phyloP scores from a whole-genome alignment of 2,888 invertebrate genomes.

The Drosophila siamana region DNA sequence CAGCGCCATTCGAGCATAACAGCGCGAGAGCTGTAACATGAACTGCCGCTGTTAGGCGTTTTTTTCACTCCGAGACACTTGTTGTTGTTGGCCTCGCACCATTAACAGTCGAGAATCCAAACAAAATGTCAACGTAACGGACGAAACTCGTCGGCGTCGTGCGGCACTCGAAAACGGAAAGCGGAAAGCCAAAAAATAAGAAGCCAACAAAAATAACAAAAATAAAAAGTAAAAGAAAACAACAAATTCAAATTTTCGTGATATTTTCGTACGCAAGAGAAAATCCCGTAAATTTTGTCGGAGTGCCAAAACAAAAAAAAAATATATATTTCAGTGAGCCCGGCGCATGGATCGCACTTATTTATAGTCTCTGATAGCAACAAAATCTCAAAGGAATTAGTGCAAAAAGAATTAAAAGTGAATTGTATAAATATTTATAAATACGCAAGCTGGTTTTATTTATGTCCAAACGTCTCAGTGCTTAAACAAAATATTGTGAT shows the following conservation, averaged over 20 bases:
- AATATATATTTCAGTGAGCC: constrained; percentile 40
- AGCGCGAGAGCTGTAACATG: constrained; percentile 20
- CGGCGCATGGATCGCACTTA: constrained; percentile 48
- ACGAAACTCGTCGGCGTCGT: constrained; percentile 61
- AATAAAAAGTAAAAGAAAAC: not conserved
- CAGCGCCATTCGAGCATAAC: constrained; percentile 38
- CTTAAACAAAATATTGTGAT: constrained; percentile 29
- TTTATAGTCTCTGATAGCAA: constrained; percentile 44
- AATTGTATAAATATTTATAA: constrained; percentile 34
- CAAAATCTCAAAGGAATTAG: constrained; percentile 30
- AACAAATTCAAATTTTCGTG: constrained; percentile 28
- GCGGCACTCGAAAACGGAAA: constrained; percentile 34
- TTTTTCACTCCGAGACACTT: constrained; percentile 38
- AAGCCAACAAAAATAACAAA: not conserved
- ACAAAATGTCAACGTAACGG: constrained; percentile 76
- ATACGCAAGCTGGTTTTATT: constrained; percentile 15
- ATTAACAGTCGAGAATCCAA: constrained; percentile 73
- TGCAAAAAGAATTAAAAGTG: constrained; percentile 40
- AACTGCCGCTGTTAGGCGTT: constrained; percentile 26
- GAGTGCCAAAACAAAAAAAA: constrained; percentile 59
- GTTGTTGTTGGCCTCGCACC: constrained; percentile 58
- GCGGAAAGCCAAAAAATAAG: not conserved
- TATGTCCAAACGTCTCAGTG: constrained; percentile 17
- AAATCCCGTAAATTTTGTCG: constrained; percentile 47
- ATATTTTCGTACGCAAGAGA: constrained; percentile 47